Conservation (phyloP, 2,113 vertebrate species). For the Acanthochromis polyacanthus region DNA sequence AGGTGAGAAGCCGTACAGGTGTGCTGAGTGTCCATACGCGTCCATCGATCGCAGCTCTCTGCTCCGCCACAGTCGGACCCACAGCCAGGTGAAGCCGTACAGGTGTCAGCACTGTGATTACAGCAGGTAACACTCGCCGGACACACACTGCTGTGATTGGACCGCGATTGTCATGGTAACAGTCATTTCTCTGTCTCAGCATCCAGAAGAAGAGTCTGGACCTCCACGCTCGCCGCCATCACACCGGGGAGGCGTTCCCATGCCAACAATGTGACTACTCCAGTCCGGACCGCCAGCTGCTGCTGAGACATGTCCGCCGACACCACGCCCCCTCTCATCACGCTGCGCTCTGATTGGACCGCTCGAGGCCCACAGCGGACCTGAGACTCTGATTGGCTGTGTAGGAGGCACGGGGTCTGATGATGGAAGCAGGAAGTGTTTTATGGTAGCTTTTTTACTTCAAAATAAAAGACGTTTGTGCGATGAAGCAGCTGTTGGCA, state of each 20-base stretch:
- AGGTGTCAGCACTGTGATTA: conserved; percentile 77
- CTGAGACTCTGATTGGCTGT: too few species aligned
- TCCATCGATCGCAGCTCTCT: conserved; percentile 84
- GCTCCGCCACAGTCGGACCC: conserved; percentile 67
- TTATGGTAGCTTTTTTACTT: too few species aligned
- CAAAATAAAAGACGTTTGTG: too few species aligned
- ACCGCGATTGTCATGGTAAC: not conserved
- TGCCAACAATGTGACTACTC: conserved; percentile 81
- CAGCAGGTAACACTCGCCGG: conserved; percentile 73
- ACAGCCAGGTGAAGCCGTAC: conserved; percentile 76
- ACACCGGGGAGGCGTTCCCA: conserved; percentile 78
- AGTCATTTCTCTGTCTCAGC: conserved; percentile 8
- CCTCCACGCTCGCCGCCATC: conserved; percentile 75
- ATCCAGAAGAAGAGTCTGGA: conserved; percentile 88
- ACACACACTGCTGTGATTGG: not conserved
- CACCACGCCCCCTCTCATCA: conserved; percentile 62
- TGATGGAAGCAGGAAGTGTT: too few species aligned
- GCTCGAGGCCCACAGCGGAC: not conserved
- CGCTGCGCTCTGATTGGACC: conserved; percentile 17
- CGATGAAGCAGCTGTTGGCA: too few species aligned
- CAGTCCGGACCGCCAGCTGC: conserved; percentile 78
- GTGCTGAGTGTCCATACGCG: conserved; percentile 77
- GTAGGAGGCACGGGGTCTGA: too few species aligned
- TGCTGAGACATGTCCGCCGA: conserved; percentile 76
- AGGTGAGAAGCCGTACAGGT: conserved; percentile 84